phyloP scores from a whole-genome alignment of 1,140 invertebrate genomes.

The Ephestia elutella region DNA sequence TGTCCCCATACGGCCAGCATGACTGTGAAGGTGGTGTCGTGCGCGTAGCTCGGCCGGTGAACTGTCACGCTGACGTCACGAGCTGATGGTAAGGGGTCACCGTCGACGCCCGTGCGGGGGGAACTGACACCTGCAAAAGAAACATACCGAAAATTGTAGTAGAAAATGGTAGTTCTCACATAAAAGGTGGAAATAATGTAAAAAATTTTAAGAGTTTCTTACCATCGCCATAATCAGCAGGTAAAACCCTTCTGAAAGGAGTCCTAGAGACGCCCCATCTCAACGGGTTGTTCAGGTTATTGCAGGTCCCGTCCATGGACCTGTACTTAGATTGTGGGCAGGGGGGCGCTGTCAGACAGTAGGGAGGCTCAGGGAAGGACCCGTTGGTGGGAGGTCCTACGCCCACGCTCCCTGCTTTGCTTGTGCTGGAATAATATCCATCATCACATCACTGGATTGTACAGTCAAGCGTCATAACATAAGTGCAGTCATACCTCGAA shows the following conservation, averaged over 20 bases:
- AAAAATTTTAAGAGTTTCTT: no score
- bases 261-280: constrained; percentile 83
- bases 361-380: constrained; percentile 53
- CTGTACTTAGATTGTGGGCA: constrained; percentile 76
- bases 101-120: constrained; percentile 77
- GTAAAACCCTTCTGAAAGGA: constrained; percentile 81
- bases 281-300: constrained; percentile 80
- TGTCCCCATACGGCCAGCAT: constrained; percentile 95
- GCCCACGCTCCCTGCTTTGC: constrained; percentile 63
- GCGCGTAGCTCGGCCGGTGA: constrained; percentile 81
- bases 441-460: no score
- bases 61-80: constrained; percentile 82
- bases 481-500: no score
- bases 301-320: constrained; percentile 85
- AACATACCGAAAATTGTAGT: neutral
- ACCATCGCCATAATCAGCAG: constrained; percentile 86
- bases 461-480: no score
- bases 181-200: no score
- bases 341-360: constrained; percentile 42
- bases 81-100: constrained; percentile 79
- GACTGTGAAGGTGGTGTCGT: constrained; percentile 84
- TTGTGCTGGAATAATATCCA: constrained; percentile 29
- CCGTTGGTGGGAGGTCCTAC: constrained; percentile 68
- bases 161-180: no score
- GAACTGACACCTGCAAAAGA: constrained; percentile 76